A percentile compares a stretch with the other conserved stretches of the same genome.
Conservation (phyloP, 2,113 vertebrate species). For the Serinus canaria region DNA sequence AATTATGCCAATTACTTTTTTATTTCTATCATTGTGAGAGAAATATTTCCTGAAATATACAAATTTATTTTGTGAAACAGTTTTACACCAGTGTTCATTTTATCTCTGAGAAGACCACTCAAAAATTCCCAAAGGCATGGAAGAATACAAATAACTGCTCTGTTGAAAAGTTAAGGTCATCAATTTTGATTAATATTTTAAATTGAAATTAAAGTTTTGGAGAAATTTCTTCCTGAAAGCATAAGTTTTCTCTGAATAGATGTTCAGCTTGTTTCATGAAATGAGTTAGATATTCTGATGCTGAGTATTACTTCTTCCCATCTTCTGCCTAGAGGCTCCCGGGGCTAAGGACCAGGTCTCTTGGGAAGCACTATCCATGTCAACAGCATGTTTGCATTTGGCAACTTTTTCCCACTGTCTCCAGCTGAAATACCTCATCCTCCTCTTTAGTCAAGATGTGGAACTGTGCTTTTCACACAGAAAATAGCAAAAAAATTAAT, state of each 20-base stretch:
- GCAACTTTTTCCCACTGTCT: background rate
- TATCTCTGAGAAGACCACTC: background rate
- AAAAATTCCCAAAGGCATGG: background rate
- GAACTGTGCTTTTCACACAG: background rate
- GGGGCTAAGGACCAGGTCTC: background rate
- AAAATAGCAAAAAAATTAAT: background rate
- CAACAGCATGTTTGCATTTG: background rate
- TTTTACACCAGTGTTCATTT: background rate
- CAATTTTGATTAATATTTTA: background rate
- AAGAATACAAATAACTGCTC: background rate
- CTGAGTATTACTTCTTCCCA: background rate
- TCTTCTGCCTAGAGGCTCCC: background rate
- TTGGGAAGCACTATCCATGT: background rate
- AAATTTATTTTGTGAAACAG: background rate
- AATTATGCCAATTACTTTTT: background rate
- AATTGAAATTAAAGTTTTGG: background rate
- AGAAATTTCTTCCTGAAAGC: background rate
- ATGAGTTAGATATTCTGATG: background rate
- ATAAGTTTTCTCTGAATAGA: fast-evolving
- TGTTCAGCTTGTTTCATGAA: background rate
- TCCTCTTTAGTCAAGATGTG: background rate
- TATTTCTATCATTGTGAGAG: background rate
- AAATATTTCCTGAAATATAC: background rate
- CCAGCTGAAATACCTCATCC: background rate
- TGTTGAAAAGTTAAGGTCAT: background rate